phyloP scores from a whole-genome alignment of 92 coral and sea anemone species.

The Zoanthus sociatus region DNA sequence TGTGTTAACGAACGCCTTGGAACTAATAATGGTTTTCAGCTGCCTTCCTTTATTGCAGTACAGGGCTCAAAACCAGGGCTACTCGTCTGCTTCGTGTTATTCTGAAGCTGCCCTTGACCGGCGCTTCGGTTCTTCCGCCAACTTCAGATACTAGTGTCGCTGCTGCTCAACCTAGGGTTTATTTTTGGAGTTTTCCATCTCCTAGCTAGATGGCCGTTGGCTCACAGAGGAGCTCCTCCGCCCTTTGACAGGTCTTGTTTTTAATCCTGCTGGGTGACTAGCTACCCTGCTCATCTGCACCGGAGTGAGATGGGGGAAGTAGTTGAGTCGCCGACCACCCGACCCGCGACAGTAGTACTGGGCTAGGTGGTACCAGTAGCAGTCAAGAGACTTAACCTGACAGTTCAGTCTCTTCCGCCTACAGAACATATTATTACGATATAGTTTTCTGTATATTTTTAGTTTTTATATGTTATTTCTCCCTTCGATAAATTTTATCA shows the following conservation, averaged over 20 bases:
- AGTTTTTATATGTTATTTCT: no score
- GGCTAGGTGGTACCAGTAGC: no score
- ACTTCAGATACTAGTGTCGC: background rate
- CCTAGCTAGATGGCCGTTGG: background rate
- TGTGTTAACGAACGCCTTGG: background rate
- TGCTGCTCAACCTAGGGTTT: background rate
- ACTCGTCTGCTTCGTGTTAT: background rate
- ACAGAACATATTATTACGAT: no score
- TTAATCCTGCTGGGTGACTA: no score
- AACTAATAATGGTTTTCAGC: background rate
- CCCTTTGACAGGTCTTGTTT: background rate
- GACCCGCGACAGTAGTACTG: no score
- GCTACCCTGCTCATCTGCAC: no score
- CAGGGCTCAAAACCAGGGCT: background rate
- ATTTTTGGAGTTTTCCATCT: background rate
- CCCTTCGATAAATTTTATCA: no score
- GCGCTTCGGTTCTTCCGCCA: background rate
- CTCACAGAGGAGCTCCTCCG: background rate
- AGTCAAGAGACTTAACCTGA: no score
- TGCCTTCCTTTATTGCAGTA: background rate
- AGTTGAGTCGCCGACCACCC: no score
- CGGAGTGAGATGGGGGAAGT: no score
- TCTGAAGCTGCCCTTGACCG: background rate
- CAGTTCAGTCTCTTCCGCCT: no score
- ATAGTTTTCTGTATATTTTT: no score